Evolutionary conservation across 2,888 invertebrate genomes (phyloP).

Genomic region (Agrochola lychnidis): DNA sequence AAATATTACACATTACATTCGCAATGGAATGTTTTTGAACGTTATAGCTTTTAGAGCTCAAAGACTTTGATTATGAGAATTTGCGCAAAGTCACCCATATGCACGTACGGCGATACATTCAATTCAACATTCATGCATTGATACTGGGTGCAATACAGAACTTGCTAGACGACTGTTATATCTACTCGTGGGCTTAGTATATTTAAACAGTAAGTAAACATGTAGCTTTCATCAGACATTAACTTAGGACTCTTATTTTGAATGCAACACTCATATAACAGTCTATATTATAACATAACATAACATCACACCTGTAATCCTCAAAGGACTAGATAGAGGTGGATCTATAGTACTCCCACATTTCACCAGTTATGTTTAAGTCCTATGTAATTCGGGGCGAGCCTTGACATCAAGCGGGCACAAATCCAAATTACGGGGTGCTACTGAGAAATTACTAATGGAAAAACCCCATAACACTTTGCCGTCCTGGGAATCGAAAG

Average conservation of each 20-base stretch:
- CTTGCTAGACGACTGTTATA: constrained; percentile 5
- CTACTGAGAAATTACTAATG: too few relatives aligned
- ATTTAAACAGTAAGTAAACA: neutral
- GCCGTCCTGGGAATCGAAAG: too few relatives aligned
- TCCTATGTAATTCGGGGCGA: too few relatives aligned
- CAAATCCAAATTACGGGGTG: too few relatives aligned
- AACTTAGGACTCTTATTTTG: neutral
- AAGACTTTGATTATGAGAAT: constrained; percentile 39
- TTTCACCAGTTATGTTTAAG: too few relatives aligned
- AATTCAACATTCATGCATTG: constrained; percentile 36
- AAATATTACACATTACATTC: constrained; percentile 41
- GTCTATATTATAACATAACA: too few relatives aligned
- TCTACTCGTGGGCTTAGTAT: neutral
- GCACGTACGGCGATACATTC: constrained; percentile 27
- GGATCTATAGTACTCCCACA: too few relatives aligned
- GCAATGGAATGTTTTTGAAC: constrained; percentile 46
- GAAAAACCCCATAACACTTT: too few relatives aligned
- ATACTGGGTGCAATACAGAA: constrained; percentile 15
- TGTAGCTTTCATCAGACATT: neutral
- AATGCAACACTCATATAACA: neutral
- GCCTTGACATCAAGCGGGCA: too few relatives aligned
- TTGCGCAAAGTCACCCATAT: constrained; percentile 20
- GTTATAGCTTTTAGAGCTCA: constrained; percentile 37
- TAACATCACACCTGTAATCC: too few relatives aligned
- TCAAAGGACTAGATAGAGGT: too few relatives aligned